Evolutionary conservation across 2,797 vertebrate genomes (phyloP).

Genomic region (Anisognathus igniventris): DNA sequence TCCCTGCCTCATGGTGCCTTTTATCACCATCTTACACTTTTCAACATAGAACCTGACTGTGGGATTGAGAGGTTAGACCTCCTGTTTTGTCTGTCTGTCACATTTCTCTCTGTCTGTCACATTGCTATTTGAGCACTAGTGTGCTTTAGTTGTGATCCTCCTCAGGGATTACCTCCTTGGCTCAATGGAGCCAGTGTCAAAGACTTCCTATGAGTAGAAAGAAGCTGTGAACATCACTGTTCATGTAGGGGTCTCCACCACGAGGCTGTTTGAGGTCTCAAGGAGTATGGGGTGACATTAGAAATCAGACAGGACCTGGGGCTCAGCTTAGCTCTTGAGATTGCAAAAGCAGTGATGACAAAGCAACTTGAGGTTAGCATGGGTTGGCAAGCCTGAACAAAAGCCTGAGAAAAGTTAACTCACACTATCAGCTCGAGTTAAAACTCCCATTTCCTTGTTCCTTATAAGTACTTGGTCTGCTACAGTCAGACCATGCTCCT

Average conservation of each 20-base stretch:
- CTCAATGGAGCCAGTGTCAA: neutral
- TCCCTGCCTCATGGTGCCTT: neutral
- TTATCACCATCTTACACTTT: neutral
- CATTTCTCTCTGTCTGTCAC: accelerated
- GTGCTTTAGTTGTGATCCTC: neutral
- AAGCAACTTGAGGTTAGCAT: neutral
- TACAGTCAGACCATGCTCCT: neutral
- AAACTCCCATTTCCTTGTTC: neutral
- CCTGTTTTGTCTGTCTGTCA: neutral
- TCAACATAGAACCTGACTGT: neutral
- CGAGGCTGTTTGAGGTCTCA: neutral
- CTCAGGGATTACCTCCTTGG: neutral
- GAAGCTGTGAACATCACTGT: neutral
- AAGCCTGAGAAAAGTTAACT: neutral
- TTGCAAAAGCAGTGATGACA: neutral
- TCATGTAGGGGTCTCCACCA: neutral
- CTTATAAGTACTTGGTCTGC: neutral
- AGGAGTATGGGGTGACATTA: neutral
- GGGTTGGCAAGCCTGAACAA: neutral
- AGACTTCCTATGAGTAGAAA: neutral
- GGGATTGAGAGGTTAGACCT: neutral
- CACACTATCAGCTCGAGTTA: accelerated
- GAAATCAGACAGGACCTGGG: neutral
- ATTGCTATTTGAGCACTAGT: neutral
- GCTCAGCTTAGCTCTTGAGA: neutral